These are phyloP conservation scores for Platycheirus albimanus DNA, from an alignment of 2,888 invertebrate species.

Conservation along the genomic window DNA sequence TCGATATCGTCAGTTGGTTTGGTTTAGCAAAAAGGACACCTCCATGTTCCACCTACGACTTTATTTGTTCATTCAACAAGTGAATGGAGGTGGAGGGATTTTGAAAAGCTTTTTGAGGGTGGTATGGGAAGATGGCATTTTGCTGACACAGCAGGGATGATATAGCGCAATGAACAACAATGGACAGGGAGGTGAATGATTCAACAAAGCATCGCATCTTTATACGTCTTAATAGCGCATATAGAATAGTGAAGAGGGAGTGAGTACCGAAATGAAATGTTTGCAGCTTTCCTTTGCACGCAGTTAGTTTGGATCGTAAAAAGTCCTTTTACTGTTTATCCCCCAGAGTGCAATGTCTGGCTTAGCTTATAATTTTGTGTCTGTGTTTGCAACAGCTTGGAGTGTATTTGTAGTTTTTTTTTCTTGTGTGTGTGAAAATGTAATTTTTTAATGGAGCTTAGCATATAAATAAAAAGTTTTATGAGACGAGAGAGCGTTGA, in stretches of 20 bases:
- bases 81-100: neutral
- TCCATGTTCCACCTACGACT: too few relatives aligned
- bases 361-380: slow-evolving; percentile 5
- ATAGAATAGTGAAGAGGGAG: too few relatives aligned
- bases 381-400: slow-evolving; percentile 3
- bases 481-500: neutral
- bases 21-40: too few relatives aligned
- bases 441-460: slow-evolving; percentile 49
- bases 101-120: neutral
- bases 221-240: slow-evolving; percentile 26
- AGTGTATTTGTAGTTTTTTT: slow-evolving; percentile 11
- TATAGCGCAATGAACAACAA: slow-evolving; percentile 13
- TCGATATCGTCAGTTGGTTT: slow-evolving; percentile 6
- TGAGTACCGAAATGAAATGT: too few relatives aligned
- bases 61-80: slow-evolving; percentile 49
- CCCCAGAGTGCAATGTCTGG: slow-evolving; percentile 52
- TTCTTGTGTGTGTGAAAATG: slow-evolving; percentile 33
- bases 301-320: slow-evolving; percentile 29
- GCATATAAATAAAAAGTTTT: slow-evolving; percentile 37
- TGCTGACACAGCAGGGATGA: slow-evolving; percentile 26
- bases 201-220: slow-evolving; percentile 20
- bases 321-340: slow-evolving; percentile 25
- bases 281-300: neutral
- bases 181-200: slow-evolving; percentile 17
- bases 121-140: slow-evolving; percentile 27